These are phyloP conservation scores for Archips xylosteana DNA, from an alignment of 2,888 invertebrate species.

Conservation along the genomic window DNA sequence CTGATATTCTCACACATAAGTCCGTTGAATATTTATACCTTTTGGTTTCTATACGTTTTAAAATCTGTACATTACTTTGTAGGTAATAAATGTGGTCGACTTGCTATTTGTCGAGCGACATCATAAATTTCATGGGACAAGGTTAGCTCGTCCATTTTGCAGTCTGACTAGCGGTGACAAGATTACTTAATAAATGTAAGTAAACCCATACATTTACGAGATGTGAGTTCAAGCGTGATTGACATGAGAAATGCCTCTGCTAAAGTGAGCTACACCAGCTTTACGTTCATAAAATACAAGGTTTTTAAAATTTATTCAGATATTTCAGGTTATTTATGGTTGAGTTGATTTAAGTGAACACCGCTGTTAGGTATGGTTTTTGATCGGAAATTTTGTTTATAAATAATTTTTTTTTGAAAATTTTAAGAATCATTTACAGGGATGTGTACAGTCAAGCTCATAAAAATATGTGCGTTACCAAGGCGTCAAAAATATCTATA, in stretches of 20 bases:
- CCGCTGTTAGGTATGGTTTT: too few species aligned
- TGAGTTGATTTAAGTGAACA: too few species aligned
- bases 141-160: slow-evolving; percentile 52
- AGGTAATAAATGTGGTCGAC: slow-evolving; percentile 51
- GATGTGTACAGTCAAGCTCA: too few species aligned
- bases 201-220: not conserved
- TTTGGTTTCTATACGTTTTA: slow-evolving; percentile 8
- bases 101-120: slow-evolving; percentile 60
- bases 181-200: not conserved
- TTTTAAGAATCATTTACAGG: too few species aligned
- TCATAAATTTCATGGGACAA: slow-evolving; percentile 60
- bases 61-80: slow-evolving; percentile 30
- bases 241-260: not conserved
- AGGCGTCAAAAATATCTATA: too few species aligned
- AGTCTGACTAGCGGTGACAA: not conserved
- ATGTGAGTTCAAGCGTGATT: not conserved
- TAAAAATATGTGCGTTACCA: too few species aligned
- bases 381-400: too few species aligned
- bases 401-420: too few species aligned
- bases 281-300: not conserved
- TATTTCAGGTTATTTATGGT: too few species aligned
- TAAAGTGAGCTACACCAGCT: not conserved
- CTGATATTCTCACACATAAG: too few species aligned
- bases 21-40: too few species aligned
- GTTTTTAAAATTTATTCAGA: not conserved